Conservation (phyloP, 2,888 invertebrate genomes). For the Cephus runcator region DNA sequence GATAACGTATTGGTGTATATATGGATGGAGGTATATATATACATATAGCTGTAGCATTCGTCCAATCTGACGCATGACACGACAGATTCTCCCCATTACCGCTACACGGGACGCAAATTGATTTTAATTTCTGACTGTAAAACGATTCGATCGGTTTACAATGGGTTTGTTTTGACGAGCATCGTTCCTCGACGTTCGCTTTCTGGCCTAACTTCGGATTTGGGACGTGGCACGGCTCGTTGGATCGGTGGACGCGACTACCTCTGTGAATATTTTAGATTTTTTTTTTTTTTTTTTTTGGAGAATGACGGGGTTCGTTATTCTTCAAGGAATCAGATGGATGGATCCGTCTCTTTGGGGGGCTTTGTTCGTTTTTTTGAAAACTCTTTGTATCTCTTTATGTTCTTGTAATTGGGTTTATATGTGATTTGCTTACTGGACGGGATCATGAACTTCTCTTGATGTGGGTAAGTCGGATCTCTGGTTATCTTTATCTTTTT, state of each 20-base stretch:
- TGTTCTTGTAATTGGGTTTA: background rate
- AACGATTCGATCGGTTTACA: constrained; percentile 20
- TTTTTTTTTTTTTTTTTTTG: background rate
- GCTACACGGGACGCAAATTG: constrained; percentile 36
- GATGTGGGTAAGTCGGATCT: background rate
- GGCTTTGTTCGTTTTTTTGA: background rate
- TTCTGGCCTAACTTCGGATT: background rate
- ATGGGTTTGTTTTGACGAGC: constrained; percentile 15
- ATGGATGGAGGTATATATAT: background rate
- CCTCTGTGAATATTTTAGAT: background rate
- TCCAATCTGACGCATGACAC: constrained; percentile 50
- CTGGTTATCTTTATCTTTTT: background rate
- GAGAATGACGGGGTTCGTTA: background rate
- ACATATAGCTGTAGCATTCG: constrained; percentile 30
- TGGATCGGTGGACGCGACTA: background rate
- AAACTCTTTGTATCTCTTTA: background rate
- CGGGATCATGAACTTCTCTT: background rate
- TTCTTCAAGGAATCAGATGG: background rate
- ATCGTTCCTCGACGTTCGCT: background rate
- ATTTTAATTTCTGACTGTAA: constrained; percentile 35
- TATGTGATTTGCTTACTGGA: background rate
- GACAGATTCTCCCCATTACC: constrained; percentile 41
- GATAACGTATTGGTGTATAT: background rate
- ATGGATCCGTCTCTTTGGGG: background rate
- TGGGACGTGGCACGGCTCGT: background rate